A percentile compares a stretch with the other conserved stretches of the same genome.
Conservation (phyloP, 2,113 vertebrate species). For the Hiodon alosoides region DNA sequence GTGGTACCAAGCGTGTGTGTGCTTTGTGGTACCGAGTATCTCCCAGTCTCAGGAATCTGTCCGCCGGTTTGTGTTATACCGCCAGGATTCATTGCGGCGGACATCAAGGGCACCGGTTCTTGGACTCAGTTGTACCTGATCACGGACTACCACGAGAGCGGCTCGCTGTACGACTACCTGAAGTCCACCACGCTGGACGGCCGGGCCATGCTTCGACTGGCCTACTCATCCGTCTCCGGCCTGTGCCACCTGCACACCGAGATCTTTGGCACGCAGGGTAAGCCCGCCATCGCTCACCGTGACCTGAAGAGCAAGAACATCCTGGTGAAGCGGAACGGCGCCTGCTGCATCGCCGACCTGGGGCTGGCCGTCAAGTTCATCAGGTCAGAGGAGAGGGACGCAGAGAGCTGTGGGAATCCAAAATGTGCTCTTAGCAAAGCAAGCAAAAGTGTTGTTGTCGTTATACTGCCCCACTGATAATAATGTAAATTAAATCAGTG, state of each 20-base stretch:
- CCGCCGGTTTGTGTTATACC: not conserved
- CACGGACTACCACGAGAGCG: constrained; percentile 93
- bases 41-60: not conserved
- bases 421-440: not conserved
- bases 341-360: constrained; percentile 92
- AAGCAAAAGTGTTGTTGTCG: no score
- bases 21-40: not conserved
- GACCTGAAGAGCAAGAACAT: constrained; percentile 98
- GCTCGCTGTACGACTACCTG: constrained; percentile 92
- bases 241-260: constrained; percentile 93
- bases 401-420: not conserved
- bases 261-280: constrained; percentile 95
- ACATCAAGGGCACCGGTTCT: constrained; percentile 96
- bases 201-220: constrained; percentile 83
- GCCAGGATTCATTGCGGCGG: constrained; percentile 91
- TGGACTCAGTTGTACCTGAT: constrained; percentile 97
- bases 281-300: constrained; percentile 91
- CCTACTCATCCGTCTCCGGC: constrained; percentile 86
- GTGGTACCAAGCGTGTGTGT: not conserved
- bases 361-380: constrained; percentile 95
- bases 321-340: constrained; percentile 91
- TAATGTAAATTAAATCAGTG: not conserved
- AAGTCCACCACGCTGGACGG: constrained; percentile 89
- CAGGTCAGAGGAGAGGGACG: constrained; percentile 61
- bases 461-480: no score